Percentiles rank a stretch among this genome's conserved stretches.
Conservation (phyloP, 2,113 vertebrate genomes). For the Elgaria multicarinata region DNA sequence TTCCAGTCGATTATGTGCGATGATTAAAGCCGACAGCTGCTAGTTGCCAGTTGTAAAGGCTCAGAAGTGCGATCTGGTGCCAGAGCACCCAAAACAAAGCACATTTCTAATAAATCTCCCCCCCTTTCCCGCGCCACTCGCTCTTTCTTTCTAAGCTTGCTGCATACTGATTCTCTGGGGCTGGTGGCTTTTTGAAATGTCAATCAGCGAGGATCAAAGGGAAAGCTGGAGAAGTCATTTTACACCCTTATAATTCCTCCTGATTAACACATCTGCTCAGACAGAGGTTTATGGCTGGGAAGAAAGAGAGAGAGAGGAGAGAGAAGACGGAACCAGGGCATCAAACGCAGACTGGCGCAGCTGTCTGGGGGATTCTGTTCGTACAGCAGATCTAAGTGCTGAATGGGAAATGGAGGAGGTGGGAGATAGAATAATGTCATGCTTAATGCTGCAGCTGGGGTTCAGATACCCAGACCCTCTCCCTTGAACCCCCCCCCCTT, state of each 20-base stretch:
- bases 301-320: background rate
- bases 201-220: constrained; percentile 38
- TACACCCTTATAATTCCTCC: constrained; percentile 37
- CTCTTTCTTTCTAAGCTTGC: background rate
- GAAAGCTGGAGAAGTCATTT: constrained; percentile 18
- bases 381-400: background rate
- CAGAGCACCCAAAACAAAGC: constrained; percentile 32
- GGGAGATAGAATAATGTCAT: background rate
- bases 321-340: constrained; percentile 4
- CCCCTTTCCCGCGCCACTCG: background rate
- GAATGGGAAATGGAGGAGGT: background rate
- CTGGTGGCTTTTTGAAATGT: constrained; percentile 19
- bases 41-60: constrained; percentile 34
- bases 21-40: constrained; percentile 28
- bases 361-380: constrained; percentile 14
- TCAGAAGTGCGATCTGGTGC: constrained; percentile 34
- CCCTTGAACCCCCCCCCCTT: background rate
- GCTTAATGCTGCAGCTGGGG: background rate
- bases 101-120: constrained; percentile 3
- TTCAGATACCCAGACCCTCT: background rate
- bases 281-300: constrained; percentile 13
- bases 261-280: constrained; percentile 36
- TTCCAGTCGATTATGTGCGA: constrained; percentile 26
- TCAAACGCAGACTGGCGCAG: constrained; percentile 13
- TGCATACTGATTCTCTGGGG: constrained; percentile 9